Percentiles rank a stretch among this genome's conserved stretches.
Evolutionary conservation across 2,888 invertebrate genomes (phyloP).

Genomic region (Lycophotia porphyrea): DNA sequence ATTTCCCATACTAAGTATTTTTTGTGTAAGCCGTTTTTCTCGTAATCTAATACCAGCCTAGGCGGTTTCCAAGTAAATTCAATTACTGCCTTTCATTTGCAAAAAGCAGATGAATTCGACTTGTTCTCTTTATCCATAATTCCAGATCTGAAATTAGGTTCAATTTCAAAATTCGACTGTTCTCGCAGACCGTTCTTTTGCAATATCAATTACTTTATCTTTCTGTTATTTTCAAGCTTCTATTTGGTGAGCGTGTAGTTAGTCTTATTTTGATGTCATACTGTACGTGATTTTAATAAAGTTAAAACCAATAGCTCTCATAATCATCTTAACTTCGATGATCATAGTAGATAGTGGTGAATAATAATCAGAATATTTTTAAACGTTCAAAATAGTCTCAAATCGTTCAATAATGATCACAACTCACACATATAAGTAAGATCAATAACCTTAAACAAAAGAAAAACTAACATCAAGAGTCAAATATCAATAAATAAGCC

Average conservation of each 20-base stretch:
- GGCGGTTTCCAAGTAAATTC: conserved; percentile 29
- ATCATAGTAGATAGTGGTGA: no score
- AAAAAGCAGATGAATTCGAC: conserved; percentile 44
- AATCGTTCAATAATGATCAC: neutral
- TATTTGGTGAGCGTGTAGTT: neutral
- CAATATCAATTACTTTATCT: conserved; percentile 39
- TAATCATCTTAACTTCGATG: no score
- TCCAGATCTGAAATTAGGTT: conserved; percentile 40
- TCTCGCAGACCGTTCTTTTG: conserved; percentile 11
- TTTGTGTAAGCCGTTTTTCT: neutral
- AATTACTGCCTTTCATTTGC: conserved; percentile 49
- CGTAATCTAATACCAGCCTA: conserved; percentile 21
- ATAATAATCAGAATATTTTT: no score
- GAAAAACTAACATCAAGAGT: neutral
- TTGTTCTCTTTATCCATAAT: conserved; percentile 37
- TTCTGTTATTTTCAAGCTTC: neutral
- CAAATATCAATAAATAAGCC: conserved; percentile 12
- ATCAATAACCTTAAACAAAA: neutral
- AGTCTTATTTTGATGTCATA: neutral
- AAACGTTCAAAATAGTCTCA: neutral
- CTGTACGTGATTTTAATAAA: neutral
- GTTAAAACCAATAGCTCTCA: no score
- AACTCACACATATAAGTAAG: neutral
- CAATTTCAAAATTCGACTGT: conserved; percentile 22
- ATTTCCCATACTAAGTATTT: neutral